Evolutionary conservation across 2,113 vertebrate genomes (phyloP).

Genomic region (Vicugna pacos): DNA sequence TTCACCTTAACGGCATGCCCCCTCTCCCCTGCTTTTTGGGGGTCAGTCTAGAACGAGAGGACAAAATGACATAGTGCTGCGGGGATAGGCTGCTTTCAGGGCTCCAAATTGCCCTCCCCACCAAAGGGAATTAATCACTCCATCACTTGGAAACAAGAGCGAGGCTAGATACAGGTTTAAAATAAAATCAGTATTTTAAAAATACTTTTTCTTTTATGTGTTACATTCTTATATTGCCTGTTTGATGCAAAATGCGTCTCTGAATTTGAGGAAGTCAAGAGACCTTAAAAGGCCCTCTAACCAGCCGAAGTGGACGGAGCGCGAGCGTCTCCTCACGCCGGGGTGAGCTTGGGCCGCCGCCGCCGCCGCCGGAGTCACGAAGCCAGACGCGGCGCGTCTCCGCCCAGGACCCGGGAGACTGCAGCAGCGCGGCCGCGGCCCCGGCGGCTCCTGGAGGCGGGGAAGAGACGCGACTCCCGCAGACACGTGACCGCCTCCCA

Average conservation of each 20-base stretch:
- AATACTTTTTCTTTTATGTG: neutral
- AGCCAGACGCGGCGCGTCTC: constrained; percentile 51
- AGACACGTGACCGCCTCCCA: constrained; percentile 61
- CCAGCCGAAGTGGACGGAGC: neutral
- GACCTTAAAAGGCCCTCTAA: neutral
- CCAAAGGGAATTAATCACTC: neutral
- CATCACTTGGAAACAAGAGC: neutral
- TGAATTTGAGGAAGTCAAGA: neutral
- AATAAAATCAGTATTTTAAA: neutral
- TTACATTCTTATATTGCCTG: neutral
- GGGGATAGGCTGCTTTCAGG: neutral
- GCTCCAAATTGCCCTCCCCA: neutral
- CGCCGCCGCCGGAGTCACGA: neutral
- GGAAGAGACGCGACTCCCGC: constrained; percentile 9
- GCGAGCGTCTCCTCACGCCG: constrained; percentile 25
- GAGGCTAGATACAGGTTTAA: neutral
- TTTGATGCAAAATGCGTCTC: neutral
- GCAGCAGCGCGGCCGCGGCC: constrained; percentile 41
- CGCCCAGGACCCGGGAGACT: constrained; percentile 55
- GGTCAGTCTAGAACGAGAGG: neutral
- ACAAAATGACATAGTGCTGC: neutral
- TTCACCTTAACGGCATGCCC: neutral
- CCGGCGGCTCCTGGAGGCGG: constrained; percentile 21
- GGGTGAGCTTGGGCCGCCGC: constrained; percentile 60
- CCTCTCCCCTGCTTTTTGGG: no score